Evolutionary conservation across 2,888 invertebrate species (phyloP), one percentile per base, ranked within the genome.

Genomic region (Rhorus exstirpatorius): DNA sequence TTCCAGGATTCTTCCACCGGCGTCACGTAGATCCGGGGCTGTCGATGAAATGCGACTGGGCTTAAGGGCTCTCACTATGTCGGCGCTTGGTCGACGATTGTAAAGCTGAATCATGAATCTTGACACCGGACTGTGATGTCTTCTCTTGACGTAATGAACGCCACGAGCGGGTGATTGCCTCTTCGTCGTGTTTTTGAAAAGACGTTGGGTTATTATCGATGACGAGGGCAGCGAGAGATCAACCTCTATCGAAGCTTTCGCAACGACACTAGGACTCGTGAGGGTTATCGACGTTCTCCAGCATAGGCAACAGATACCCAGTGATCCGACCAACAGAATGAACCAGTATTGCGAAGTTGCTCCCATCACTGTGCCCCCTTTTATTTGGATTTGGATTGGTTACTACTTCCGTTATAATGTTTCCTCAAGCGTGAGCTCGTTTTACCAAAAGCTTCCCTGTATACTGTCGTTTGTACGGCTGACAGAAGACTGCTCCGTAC

Each of bases 61-160:
- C 24, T 89, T 88, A 14, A 92, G 72, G 0, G 92, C 92, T 12
- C 90, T 81, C 1, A 92, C 87, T 44, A 92, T 88, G 60, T 91
- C 92, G 3, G 90, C 87, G 58, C 90, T 89, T 0, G 91, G 89
- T 26, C 89, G 88, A 24, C 91, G 89, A 41, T 90, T 89, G 72
- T 92, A 92, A 1, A 92, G 84, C 53, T 90, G 87, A 6, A 92
- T 76, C 92, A 92, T 92, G 63, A 92, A 92, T 26, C 85, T 87
- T 2, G 92, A 91, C 1, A 89, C 84, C 0, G 88, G 79, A 2
- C 87, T 86, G 0, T 87, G 87, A 31, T 87, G 86, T 67, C 85
- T 87, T 12, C 81, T 86, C 14, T 81, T 85, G 6, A 24, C n/a
- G 10, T 19, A 58, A 17, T 74, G 55, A n/a, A 83, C 83, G 4